Evolutionary conservation across 2,888 invertebrate genomes (phyloP), one percentile per base, ranked within the genome.

Genomic region (Margaritifera margaritifera): DNA sequence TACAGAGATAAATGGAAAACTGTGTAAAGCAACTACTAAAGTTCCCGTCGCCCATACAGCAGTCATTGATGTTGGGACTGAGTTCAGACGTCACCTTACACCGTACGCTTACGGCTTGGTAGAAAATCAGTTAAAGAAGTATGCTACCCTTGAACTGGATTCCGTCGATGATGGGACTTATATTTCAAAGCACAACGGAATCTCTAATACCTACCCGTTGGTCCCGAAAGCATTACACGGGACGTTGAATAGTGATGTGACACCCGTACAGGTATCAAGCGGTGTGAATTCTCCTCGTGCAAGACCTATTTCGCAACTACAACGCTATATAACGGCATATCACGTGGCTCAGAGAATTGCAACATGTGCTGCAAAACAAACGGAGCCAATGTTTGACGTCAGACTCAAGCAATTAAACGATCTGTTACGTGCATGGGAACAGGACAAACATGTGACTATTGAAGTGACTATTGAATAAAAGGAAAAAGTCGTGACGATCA

Each of bases 1-100:
- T 8, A 67, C 67, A 25, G 67, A 67, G 56, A 62, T 67, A 42
- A 27, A 62, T 20, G 67, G 67, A 6, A 66, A 61, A 54, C n/a
- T 67, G 50, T 62, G 56, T 22, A 61, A 25, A 24, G n/a, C 24
- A 15, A 55, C 51, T 4, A 50, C 50, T 6, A 67, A 67, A 62
- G 67, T 67, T 2, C 62, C 67, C 2, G 62, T 62, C 22, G 51
- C 51, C 5, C 22, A 42, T 8, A n/a, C 6, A 18, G 15, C n/a
- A 4, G 64, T 25, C 51, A n/a, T n/a, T n/a, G n/a, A n/a, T n/a
- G n/a, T n/a, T n/a, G n/a, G n/a, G n/a, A n/a, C n/a, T 59, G 59
- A 59, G 19, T 59, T 27, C 59, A 59, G 59, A 25, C 25, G 31
- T 27, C 27, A 59, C 25, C 59, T 59, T 59, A 59, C 59, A 19